Conservation (phyloP, 1,140 invertebrate genomes). For the Drosophila tristis region DNA sequence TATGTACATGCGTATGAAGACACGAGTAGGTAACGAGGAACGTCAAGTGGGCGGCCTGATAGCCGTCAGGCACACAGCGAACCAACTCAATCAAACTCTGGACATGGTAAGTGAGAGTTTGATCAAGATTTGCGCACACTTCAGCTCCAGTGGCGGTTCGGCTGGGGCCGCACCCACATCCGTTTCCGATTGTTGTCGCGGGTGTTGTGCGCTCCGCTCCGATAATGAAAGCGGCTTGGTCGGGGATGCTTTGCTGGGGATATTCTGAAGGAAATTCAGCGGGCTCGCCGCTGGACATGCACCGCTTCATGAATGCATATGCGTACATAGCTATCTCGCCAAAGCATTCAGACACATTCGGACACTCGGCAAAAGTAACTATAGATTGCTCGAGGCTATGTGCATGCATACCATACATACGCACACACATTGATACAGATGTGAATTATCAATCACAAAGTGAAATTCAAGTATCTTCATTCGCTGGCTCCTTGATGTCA, state of each 20-base stretch:
- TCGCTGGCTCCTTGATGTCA: conserved; percentile 52
- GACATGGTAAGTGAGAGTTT: conserved; percentile 62
- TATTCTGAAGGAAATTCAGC: too few relatives aligned
- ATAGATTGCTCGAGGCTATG: conserved; percentile 57
- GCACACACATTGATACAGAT: not conserved
- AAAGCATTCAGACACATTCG: conserved; percentile 7
- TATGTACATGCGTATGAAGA: too few relatives aligned
- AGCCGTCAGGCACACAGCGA: conserved; percentile 26
- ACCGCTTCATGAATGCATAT: too few relatives aligned
- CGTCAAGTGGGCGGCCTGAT: conserved; percentile 17
- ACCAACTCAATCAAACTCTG: conserved; percentile 24
- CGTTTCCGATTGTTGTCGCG: conserved; percentile 17
- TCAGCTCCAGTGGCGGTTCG: conserved; percentile 42
- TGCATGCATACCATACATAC: too few relatives aligned
- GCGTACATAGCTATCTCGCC: not conserved
- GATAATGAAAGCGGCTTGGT: too few relatives aligned
- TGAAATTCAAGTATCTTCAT: conserved; percentile 40
- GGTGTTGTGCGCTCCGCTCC: conserved; percentile 5
- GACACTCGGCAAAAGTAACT: not conserved
- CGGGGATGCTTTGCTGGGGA: too few relatives aligned
- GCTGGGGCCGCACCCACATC: conserved; percentile 33
- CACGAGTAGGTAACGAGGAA: not conserved
- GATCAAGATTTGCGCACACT: conserved; percentile 55
- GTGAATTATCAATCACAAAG: conserved; percentile 44
- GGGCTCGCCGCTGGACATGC: too few relatives aligned